phyloP scores from a whole-genome alignment of 2,888 invertebrate species.

The Alloscopus bannaensis region DNA sequence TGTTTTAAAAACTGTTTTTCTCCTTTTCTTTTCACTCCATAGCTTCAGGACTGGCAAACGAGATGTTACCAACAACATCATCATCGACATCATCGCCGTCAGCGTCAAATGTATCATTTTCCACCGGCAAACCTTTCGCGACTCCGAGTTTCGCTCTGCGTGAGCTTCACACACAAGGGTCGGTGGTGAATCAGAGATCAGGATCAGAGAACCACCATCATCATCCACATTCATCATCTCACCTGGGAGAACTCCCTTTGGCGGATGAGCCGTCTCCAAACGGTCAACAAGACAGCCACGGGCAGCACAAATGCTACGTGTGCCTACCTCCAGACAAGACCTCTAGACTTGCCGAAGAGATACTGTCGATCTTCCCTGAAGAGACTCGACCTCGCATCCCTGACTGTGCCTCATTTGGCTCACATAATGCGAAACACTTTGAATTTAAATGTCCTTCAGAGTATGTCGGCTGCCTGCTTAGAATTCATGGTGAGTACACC shows the following conservation, averaged over 20 bases:
- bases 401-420: conserved; percentile 57
- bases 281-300: conserved; percentile 15
- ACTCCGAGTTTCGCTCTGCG: conserved; percentile 27
- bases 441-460: conserved; percentile 63
- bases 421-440: conserved; percentile 50
- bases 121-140: conserved; percentile 25
- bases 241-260: conserved; percentile 44
- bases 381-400: conserved; percentile 48
- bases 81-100: conserved; percentile 32
- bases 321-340: conserved; percentile 64
- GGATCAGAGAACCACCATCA: conserved; percentile 44
- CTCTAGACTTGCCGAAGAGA: conserved; percentile 58
- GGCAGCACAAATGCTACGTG: conserved; percentile 63
- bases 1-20: too few relatives aligned
- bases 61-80: conserved; percentile 31
- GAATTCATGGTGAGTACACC: conserved; percentile 58
- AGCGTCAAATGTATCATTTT: neutral
- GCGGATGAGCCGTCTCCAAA: conserved; percentile 40
- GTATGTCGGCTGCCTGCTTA: conserved; percentile 56
- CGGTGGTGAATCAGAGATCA: conserved; percentile 2
- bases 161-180: neutral
- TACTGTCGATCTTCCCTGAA: conserved; percentile 57
- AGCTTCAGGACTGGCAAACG: conserved; percentile 50
- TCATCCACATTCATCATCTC: conserved; percentile 39
- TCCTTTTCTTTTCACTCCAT: conserved; percentile 10